Evolutionary conservation across 2,888 invertebrate species (phyloP).

Genomic region (Caenorhabditis wallacei): DNA sequence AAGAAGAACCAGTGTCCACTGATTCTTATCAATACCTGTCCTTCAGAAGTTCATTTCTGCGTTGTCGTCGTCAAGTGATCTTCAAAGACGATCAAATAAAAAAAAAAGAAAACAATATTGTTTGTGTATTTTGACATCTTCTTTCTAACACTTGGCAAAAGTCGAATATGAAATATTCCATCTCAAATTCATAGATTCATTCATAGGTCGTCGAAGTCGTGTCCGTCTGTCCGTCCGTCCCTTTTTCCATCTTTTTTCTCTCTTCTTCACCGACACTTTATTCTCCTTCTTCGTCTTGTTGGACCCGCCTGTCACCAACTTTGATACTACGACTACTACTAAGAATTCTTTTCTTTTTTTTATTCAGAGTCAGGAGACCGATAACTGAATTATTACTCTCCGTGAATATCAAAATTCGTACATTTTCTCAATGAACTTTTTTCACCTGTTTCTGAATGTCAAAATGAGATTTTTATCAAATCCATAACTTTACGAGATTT

Average conservation of each 20-base stretch:
- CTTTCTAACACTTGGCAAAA: conserved; percentile 18
- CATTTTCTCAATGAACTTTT: background rate
- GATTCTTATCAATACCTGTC: conserved; percentile 10
- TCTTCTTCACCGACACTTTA: conserved; percentile 41
- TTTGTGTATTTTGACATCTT: conserved; percentile 1
- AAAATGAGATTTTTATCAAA: background rate
- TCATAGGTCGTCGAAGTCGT: conserved; percentile 56
- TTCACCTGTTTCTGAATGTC: conserved; percentile 20
- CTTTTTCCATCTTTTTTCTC: conserved; percentile 31
- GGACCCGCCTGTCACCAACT: conserved; percentile 47
- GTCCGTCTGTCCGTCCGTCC: conserved; percentile 43
- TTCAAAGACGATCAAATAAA: background rate
- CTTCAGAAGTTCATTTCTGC: conserved; percentile 1
- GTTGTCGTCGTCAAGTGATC: conserved; percentile 12
- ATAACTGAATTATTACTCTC: conserved; percentile 26
- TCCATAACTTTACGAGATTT: background rate
- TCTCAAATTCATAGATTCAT: conserved; percentile 67
- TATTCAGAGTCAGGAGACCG: background rate
- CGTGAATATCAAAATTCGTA: conserved; percentile 1
- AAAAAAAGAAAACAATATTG: conserved; percentile 12
- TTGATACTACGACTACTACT: conserved; percentile 46
- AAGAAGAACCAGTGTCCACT: background rate
- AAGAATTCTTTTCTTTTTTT: conserved; percentile 31
- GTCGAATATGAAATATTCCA: conserved; percentile 65
- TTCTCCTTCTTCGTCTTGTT: background rate